phyloP scores from a whole-genome alignment of 2,888 invertebrate genomes.

The Hirtodrosophila alboralis region DNA sequence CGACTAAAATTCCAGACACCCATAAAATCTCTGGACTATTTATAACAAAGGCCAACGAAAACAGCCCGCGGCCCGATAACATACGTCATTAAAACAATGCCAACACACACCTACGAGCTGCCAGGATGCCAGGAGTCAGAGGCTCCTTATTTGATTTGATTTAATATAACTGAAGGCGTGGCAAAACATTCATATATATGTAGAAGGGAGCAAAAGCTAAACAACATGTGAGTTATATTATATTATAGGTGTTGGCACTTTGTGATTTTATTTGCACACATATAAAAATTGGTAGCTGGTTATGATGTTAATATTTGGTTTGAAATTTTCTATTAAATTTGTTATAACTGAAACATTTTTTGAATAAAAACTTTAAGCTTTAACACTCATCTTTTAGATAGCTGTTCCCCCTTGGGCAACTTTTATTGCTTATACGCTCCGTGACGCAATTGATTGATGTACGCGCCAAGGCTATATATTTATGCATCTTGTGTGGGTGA shows the following conservation, averaged over 20 bases:
- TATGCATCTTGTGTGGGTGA: conserved; percentile 18
- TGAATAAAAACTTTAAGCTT: too few relatives aligned
- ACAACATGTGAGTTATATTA: conserved; percentile 7
- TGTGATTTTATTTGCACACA: not conserved
- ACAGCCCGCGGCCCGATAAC: conserved; percentile 12
- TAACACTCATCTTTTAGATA: not conserved
- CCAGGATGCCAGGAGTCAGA: conserved; percentile 26
- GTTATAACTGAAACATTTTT: not conserved
- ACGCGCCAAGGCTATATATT: conserved; percentile 29
- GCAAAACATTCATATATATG: conserved; percentile 10
- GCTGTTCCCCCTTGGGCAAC: too few relatives aligned
- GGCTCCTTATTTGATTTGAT: conserved; percentile 52
- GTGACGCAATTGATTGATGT: conserved; percentile 56
- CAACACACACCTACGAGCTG: conserved; percentile 25
- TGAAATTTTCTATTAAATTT: not conserved
- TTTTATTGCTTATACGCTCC: conserved; percentile 31
- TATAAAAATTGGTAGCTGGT: too few relatives aligned
- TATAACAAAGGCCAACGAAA: conserved; percentile 36
- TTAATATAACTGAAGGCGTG: conserved; percentile 41
- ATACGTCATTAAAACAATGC: conserved; percentile 47
- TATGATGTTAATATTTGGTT: too few relatives aligned
- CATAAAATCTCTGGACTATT: conserved; percentile 43
- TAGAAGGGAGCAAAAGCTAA: too few relatives aligned
- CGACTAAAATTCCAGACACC: conserved; percentile 43
- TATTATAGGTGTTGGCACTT: conserved; percentile 7